Base-by-base conservation (phyloP, 2,113 vertebrate genomes). In the Alces alces region DNA sequence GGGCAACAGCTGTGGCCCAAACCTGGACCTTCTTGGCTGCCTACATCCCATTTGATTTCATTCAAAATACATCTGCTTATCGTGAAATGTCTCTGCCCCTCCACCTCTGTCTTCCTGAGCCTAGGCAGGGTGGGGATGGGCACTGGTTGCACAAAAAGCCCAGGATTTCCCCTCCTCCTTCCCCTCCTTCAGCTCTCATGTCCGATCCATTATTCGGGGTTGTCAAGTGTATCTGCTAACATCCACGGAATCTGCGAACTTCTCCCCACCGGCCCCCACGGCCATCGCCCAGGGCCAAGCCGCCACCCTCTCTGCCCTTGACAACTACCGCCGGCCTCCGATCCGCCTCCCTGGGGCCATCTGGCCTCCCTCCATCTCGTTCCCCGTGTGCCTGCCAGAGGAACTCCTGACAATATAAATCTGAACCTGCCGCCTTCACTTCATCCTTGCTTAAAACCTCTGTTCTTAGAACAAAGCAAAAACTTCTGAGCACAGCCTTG, bases 1-100 rank as follows among this genome's bases (percentile, higher is more conserved):
- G 39, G 60, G 60, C 52, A 66, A 76, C 60, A 96, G 91, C 97
- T 98, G 96, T 25, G 95, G 36, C 85, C 84, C 55, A 50, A 50
- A 94, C 85, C 91, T 83, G 2, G 0, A 0, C 0, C 2, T 58
- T 89, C 61, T 93, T 87, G 60, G 70, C 47, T 1, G 36, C 78
- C 52, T 45, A 28, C 30, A 30, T 28, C 61, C 10, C 55, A 28
- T n/a, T 84, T 47, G 80, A 98, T 57, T 91, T 87, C 50, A 45
- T 28, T 85, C 80, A 45, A 21, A 91, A 66, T 16, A 73, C n/a
- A 86, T 80, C 89, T 96, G 78, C 43, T 43, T 4, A 23, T 23
- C 0, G 5, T 61, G 52, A 36, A 17, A 25, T 6, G 11, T 9
- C 66, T 66, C 39, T 52, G 80, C 27, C 39, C 36, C 61, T 43